These are phyloP conservation scores for Trididemnum miniatum DNA, from an alignment of 23 tunicate species.

Conservation along the genomic window DNA sequence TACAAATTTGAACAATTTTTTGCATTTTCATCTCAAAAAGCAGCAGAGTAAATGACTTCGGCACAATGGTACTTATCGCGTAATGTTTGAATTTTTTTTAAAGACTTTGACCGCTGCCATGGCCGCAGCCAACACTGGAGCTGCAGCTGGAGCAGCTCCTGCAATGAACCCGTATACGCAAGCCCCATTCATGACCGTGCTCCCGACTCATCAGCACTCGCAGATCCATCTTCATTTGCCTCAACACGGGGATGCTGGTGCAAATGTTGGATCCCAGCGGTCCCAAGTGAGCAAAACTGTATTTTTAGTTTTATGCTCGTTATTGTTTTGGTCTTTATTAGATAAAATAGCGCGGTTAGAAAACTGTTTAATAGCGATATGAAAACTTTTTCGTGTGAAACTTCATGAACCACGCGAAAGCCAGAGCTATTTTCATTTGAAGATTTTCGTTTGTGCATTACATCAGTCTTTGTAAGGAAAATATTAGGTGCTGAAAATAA, in stretches of 20 bases:
- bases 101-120: conserved; percentile 90
- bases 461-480: too few species aligned
- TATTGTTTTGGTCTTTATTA: neutral
- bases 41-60: too few species aligned
- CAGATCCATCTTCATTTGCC: conserved; percentile 81
- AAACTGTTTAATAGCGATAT: neutral
- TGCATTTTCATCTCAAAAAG: too few species aligned
- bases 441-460: too few species aligned
- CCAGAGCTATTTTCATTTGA: too few species aligned
- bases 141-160: conserved; percentile 67
- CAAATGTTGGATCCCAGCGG: conserved; percentile 74
- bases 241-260: conserved; percentile 84
- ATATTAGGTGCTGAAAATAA: too few species aligned
- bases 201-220: conserved; percentile 70
- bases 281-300: conserved; percentile 37
- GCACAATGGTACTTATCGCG: too few species aligned
- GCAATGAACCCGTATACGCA: conserved; percentile 81
- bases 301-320: neutral
- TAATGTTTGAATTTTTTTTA: too few species aligned
- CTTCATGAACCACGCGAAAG: too few species aligned
- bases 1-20: too few species aligned
- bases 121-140: conserved; percentile 77
- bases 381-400: too few species aligned
- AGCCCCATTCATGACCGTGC: conserved; percentile 86
- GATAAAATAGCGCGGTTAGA: neutral